phyloP scores from a whole-genome alignment of 2,888 invertebrate genomes.

The Magallana nippona region DNA sequence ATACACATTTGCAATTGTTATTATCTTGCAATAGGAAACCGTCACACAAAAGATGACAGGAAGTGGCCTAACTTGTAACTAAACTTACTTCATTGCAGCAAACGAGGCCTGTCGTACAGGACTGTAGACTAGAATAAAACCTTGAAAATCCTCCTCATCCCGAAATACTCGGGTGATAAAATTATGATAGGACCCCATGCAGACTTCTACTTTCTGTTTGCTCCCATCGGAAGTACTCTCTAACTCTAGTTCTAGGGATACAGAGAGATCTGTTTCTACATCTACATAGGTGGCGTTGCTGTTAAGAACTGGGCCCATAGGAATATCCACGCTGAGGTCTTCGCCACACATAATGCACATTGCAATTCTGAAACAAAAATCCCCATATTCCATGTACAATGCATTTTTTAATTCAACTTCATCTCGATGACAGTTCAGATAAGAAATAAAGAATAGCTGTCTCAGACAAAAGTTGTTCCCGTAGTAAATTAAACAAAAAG shows the following conservation, averaged over 20 bases:
- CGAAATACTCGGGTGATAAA: constrained; percentile 83
- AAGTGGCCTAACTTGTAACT: not conserved
- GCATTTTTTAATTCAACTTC: not conserved
- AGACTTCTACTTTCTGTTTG: constrained; percentile 87
- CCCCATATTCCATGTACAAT: not conserved
- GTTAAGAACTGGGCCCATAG: constrained; percentile 91
- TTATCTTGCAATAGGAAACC: not conserved
- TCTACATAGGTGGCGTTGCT: constrained; percentile 93
- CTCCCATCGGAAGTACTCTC: constrained; percentile 95
- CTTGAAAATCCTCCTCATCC: constrained; percentile 87
- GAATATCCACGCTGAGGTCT: constrained; percentile 93
- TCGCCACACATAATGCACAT: constrained; percentile 98
- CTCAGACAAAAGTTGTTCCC: too few relatives aligned
- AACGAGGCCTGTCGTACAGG: constrained; percentile 96
- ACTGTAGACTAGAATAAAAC: constrained; percentile 96
- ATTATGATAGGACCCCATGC: constrained; percentile 93
- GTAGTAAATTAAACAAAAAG: too few relatives aligned
- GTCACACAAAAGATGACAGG: not conserved
- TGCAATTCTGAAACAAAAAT: constrained; percentile 56
- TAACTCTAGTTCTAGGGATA: constrained; percentile 58
- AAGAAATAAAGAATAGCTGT: not conserved
- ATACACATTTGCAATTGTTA: not conserved
- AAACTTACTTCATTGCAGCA: constrained; percentile 88
- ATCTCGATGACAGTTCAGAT: not conserved
- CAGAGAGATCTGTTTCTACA: constrained; percentile 86